Conservation (phyloP, 1,140 invertebrate species). For the Lerema accius region DNA sequence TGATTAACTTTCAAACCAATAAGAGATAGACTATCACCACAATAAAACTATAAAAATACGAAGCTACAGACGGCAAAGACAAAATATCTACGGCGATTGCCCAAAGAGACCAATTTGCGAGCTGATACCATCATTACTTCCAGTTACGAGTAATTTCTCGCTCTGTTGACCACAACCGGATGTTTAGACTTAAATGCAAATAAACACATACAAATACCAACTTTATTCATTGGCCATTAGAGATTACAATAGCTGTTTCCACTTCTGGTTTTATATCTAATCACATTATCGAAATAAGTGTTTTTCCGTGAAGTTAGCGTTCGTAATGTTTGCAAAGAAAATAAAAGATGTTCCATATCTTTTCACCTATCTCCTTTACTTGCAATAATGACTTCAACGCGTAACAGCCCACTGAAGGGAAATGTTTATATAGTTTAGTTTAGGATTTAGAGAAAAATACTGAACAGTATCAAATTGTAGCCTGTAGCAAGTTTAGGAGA, state of each 20-base stretch:
- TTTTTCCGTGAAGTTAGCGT: slow-evolving; percentile 16
- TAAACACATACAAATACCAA: slow-evolving; percentile 17
- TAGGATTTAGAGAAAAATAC: no score
- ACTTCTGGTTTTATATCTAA: slow-evolving; percentile 4
- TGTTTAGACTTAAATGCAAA: background rate
- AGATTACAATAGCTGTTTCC: slow-evolving; percentile 17
- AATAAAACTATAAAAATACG: background rate
- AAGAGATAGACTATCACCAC: no score
- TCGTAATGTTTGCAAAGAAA: slow-evolving; percentile 17
- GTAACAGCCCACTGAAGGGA: no score
- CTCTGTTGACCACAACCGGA: slow-evolving; percentile 42
- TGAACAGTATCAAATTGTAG: no score
- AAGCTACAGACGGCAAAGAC: background rate
- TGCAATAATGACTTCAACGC: no score
- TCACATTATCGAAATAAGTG: slow-evolving; percentile 28
- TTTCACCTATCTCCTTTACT: background rate
- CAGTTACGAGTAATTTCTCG: slow-evolving; percentile 46
- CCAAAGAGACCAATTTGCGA: slow-evolving; percentile 13
- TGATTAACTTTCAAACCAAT: no score
- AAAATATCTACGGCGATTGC: background rate
- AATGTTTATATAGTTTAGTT: no score
- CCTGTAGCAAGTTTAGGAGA: no score
- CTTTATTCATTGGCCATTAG: slow-evolving; percentile 21
- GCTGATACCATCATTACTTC: slow-evolving; percentile 33
- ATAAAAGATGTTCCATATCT: slow-evolving; percentile 13